Evolutionary conservation across 2,797 vertebrate species (phyloP).

Genomic region (Mionectes olivaceus): DNA sequence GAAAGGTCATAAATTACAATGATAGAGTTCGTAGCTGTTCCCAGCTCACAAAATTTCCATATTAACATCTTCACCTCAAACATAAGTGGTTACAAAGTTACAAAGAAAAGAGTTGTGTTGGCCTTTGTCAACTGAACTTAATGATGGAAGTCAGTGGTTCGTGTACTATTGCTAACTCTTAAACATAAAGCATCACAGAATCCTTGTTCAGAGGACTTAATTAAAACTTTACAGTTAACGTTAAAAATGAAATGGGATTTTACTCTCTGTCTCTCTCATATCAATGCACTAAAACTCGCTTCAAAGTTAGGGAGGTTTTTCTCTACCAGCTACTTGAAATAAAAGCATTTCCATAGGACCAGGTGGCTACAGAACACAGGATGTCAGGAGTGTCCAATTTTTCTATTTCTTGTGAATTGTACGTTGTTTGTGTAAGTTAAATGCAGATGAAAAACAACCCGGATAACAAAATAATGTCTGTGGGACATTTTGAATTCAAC

Average conservation of each 20-base stretch:
- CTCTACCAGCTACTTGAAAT: conserved; percentile 29
- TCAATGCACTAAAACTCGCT: conserved; percentile 36
- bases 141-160: conserved; percentile 51
- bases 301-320: conserved; percentile 39
- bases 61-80: conserved; percentile 84
- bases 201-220: conserved; percentile 62
- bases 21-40: conserved; percentile 72
- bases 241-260: conserved; percentile 67
- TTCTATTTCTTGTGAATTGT: neutral
- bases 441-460: neutral
- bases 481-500: neutral
- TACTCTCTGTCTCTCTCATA: conserved; percentile 8
- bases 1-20: conserved; percentile 83
- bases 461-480: neutral
- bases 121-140: conserved; percentile 76
- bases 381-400: neutral
- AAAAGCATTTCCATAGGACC: neutral
- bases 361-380: neutral
- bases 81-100: conserved; percentile 82
- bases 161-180: neutral
- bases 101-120: conserved; percentile 73
- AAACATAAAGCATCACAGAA: conserved; percentile 22
- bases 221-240: conserved; percentile 71
- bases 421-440: neutral
- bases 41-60: conserved; percentile 80